These are phyloP conservation scores for Mesochorus sp. DNA, from an alignment of 2,888 invertebrate genomes.

Conservation along the genomic window DNA sequence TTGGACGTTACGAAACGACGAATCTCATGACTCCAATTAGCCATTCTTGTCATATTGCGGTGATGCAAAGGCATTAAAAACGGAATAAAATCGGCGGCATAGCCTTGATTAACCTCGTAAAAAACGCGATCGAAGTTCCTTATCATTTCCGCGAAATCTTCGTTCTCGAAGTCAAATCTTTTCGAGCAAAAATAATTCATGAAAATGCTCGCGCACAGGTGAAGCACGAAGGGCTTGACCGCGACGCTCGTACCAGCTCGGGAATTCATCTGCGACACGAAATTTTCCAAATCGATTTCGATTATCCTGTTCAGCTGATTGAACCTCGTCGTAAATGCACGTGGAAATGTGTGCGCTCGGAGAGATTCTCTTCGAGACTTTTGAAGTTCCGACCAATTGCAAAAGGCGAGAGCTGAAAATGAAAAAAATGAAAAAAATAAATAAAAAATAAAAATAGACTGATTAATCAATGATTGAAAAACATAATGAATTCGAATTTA, in stretches of 20 bases:
- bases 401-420: slow-evolving; percentile 86
- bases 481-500: not conserved
- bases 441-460: slow-evolving; percentile 10
- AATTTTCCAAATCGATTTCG: slow-evolving; percentile 78
- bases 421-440: slow-evolving; percentile 59
- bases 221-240: slow-evolving; percentile 83
- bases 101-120: slow-evolving; percentile 87
- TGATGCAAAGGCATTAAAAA: slow-evolving; percentile 84
- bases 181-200: slow-evolving; percentile 85
- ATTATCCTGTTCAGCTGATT: slow-evolving; percentile 83
- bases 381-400: slow-evolving; percentile 87
- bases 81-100: slow-evolving; percentile 87
- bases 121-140: slow-evolving; percentile 86
- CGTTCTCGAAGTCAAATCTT: slow-evolving; percentile 82
- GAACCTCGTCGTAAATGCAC: slow-evolving; percentile 84
- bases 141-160: slow-evolving; percentile 83
- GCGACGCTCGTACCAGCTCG: slow-evolving; percentile 73
- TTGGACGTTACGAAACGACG: slow-evolving; percentile 83
- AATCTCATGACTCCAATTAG: slow-evolving; percentile 83
- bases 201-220: slow-evolving; percentile 85
- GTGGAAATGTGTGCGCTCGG: slow-evolving; percentile 84
- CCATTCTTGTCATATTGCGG: slow-evolving; percentile 83
- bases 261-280: slow-evolving; percentile 74
- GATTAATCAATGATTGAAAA: not conserved
- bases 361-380: slow-evolving; percentile 85